These are phyloP conservation scores for Netelia melanura DNA, from an alignment of 2,888 invertebrate genomes.

Conservation along the genomic window DNA sequence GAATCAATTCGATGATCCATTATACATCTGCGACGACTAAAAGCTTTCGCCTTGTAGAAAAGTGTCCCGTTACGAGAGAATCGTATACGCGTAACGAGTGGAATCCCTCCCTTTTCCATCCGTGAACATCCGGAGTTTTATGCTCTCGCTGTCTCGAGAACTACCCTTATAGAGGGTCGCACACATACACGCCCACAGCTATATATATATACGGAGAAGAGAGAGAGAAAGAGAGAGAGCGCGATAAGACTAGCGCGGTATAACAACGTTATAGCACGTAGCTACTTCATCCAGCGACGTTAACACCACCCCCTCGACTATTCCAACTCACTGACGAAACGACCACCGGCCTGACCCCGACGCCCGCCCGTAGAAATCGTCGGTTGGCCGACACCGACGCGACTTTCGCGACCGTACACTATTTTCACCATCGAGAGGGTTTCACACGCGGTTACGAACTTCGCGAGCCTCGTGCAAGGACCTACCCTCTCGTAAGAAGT, in stretches of 20 bases:
- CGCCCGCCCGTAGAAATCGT: conserved; percentile 13
- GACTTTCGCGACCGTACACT: not conserved
- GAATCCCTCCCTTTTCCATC: not conserved
- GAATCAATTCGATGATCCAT: not conserved
- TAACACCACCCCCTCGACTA: conserved; percentile 3
- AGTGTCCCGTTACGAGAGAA: not conserved
- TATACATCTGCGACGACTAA: not conserved
- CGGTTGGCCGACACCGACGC: too few relatives aligned
- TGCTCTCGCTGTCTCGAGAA: conserved; percentile 4
- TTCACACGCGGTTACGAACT: too few relatives aligned
- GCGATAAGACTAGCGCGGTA: not conserved
- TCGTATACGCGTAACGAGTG: not conserved
- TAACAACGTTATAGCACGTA: not conserved
- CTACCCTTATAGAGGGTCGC: not conserved
- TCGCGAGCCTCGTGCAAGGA: not conserved
- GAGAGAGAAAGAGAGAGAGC: not conserved
- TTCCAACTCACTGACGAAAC: not conserved
- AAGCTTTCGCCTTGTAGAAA: not conserved
- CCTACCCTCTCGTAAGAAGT: conserved; percentile 13
- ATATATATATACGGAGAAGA: not conserved
- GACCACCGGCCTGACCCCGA: not conserved
- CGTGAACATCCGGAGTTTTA: conserved; percentile 1
- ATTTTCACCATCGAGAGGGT: not conserved
- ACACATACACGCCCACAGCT: not conserved
- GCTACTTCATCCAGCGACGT: not conserved